Evolutionary conservation across 2,797 vertebrate genomes (phyloP), one percentile per base, ranked within the genome.

Genomic region (Paedocypris micromegethes): DNA sequence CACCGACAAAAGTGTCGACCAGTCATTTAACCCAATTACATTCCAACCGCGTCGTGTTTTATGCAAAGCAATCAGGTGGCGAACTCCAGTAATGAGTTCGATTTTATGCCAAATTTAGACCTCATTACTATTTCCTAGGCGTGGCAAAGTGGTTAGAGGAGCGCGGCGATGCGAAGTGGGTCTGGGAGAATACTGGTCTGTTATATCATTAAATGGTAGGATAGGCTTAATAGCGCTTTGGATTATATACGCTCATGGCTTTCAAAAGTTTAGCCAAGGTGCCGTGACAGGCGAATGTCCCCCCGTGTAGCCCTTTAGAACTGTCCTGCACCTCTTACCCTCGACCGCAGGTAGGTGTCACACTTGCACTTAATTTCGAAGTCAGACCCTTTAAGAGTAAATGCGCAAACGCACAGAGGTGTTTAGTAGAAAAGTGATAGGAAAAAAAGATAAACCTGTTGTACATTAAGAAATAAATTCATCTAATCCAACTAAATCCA

Each of bases 71-170:
- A 94, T 94, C 93, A 93, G 92, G 90, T 90, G 89, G 85, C 91
- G 93, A 94, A 94, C 92, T 92, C 88, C 85, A 82, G 91, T 96
- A 96, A 96, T 96, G 91, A 97, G 92, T 93, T 93, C 91, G 93
- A 96, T 96, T 97, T 96, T 96, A 95, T 96, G 93, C 93, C 91
- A 92, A 93, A 94, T 97, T 94, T 96, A 92, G 90, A 87, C 85
- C 89, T 92, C 92, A 91, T 92, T 92, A 90, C 91, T 88, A 88
- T 91, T 85, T 91, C 90, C 77, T 88, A 90, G 90, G 89, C 88
- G 89, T 89, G 81, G 88, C 85, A 81, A 86, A 83, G 86, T 86
- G 86, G 86, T 87, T 86, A 83, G 84, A 86, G 83, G 78, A 81
- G 84, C 77, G 79, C 84, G 83, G 73, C 80, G 83, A 82, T 82